Base-by-base conservation (phyloP, 2,888 invertebrate genomes). In the Sphecodes monilicornis region DNA sequence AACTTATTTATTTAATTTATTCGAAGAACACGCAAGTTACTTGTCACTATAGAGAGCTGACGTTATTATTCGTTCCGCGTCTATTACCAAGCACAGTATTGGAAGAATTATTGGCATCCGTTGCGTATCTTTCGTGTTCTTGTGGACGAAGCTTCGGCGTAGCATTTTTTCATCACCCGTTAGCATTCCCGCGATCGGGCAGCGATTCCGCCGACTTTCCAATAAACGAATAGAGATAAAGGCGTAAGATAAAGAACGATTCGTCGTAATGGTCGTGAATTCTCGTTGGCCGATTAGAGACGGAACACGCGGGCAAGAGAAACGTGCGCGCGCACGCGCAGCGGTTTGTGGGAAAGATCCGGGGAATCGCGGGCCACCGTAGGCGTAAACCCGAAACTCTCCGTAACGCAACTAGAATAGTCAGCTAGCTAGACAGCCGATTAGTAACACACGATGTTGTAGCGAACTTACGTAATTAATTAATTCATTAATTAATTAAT, bases 381-480 rank as follows among this genome's bases (percentile, higher is more conserved):
- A 86, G 85, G 78, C 79, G 57, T 68, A 57, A 66, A 74, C 81
- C 83, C 81, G 76, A 82, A 41, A 84, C 18, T 86, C 39, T 87
- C 80, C 84, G 80, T 76, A 88, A 71, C 80, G 82, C 86, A 88
- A 78, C 26, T 50, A 88, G 84, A 50, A 86, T 90, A 89, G 87
- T 85, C 86, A 89, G 87, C 88, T 90, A 90, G 89, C 50, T 90
- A 90, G 91, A 85, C 82, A 85, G 82, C 78, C 86, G 87, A 90
- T 82, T 90, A 90, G 91, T 86, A 22, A 70, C 77, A 85, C 68
- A 82, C 75, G 68, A 82, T 87, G 80, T 54, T 85, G 88, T 90
- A 90, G 90, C 84, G 66, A 87, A 68, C 68, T 68, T 68, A 68
- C 68, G 68, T 84, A 88, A 82, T 85, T 89, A 84, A 86, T 82